Base-by-base conservation (phyloP, 2,888 invertebrate genomes). In the Cataglyphis albicans region DNA sequence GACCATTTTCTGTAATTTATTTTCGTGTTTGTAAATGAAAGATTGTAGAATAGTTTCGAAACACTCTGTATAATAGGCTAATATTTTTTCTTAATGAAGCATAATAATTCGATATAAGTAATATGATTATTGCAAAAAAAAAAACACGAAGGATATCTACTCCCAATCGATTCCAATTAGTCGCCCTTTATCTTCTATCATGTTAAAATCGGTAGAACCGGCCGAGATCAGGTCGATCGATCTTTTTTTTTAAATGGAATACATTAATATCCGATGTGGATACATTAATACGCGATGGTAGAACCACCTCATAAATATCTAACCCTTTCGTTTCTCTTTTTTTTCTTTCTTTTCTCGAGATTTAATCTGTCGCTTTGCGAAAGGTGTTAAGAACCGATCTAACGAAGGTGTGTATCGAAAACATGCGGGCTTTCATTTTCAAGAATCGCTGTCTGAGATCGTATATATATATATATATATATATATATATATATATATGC, bases 241-340 rank as follows among this genome's bases (percentile, higher is more conserved):
- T 70, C 57, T 78, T 59, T 44, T 59, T 48, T 59, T 61, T 67
- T 70, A 72, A 72, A 61, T 3, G 18, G 64, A 48, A 61, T 41
- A 61, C 59, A 80, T 80, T 80, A 80, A 80, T 80, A 80, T 72
- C 48, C 72, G 78, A 59, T 29, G 70, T 29, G 78, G 41, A 25
- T 25, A 25, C 25, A 25, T 25, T 25, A 25, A 25, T 32, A 21
- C 57, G 32, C 18, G 78, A 44, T 44, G 52, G 78, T 68, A 61
- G 55, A 72, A 72, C 59, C 59, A 4, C 78, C 78, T 80, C 72
- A 72, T 80, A 80, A 80, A 80, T 80, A 80, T 70, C 44, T 72
- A 59, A 80, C 59, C 78, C 59, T 59, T 78, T 80, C 38, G 65
- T 65, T 29, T 44, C 35, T 38, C 48, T 32, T 35, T 61, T 61